Percentiles rank a stretch among this genome's conserved stretches.
Conservation (phyloP, 2,797 vertebrate genomes). For the Euphonia xanthogaster region DNA sequence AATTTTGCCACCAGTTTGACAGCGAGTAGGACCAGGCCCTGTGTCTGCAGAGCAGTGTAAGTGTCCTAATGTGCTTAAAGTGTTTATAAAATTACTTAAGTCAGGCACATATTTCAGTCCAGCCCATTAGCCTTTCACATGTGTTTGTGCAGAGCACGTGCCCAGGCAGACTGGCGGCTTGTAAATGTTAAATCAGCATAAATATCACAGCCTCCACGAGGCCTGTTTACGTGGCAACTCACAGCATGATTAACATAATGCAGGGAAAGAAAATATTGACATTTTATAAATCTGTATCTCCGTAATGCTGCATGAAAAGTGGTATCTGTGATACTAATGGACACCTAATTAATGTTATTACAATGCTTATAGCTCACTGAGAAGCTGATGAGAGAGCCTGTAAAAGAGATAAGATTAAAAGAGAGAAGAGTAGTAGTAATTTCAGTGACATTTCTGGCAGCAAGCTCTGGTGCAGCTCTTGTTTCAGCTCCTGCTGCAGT, state of each 20-base stretch:
- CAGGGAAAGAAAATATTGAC: conserved; percentile 53
- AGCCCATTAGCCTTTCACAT: conserved; percentile 10
- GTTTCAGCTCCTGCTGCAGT: not conserved
- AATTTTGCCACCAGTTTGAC: conserved; percentile 36
- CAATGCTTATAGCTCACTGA: not conserved
- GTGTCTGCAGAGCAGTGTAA: not conserved
- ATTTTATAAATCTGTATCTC: conserved; percentile 31
- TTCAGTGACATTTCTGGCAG: conserved; percentile 31
- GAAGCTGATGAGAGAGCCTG: conserved; percentile 16
- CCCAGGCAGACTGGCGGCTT: conserved; percentile 49
- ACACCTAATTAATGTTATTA: conserved; percentile 62
- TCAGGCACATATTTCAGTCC: conserved; percentile 16
- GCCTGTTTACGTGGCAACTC: not conserved
- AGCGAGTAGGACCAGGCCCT: not conserved
- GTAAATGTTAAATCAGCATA: conserved; percentile 43
- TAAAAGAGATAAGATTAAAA: conserved; percentile 59
- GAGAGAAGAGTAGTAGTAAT: conserved; percentile 38
- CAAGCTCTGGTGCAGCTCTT: not conserved
- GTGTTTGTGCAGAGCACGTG: not conserved
- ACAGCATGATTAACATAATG: conserved; percentile 43
- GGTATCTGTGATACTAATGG: conserved; percentile 66
- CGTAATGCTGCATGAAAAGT: conserved; percentile 11
- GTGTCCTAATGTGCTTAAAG: not conserved
- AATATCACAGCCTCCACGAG: not conserved
- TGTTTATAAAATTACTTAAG: not conserved